Evolutionary conservation across 2,113 vertebrate genomes (phyloP).

Genomic region (Hymenochirus boettgeri): DNA sequence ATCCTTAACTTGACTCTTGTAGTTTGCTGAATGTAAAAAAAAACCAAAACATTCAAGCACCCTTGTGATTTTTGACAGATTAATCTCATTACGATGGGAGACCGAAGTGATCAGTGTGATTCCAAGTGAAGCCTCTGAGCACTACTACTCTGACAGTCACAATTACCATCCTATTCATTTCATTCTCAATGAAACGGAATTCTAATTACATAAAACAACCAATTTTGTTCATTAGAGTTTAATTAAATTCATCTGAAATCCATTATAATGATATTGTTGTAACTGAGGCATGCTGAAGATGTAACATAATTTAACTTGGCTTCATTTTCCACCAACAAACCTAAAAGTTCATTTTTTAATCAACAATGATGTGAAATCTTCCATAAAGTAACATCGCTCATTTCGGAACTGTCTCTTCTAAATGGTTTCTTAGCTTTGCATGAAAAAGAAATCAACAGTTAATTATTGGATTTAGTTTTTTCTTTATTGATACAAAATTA

Average conservation of each 20-base stretch:
- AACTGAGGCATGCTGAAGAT: constrained; percentile 48
- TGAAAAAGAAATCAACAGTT: no score
- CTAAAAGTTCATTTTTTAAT: constrained; percentile 50
- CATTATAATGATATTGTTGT: constrained; percentile 48
- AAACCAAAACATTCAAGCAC: constrained; percentile 16
- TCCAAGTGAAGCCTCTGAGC: constrained; percentile 9
- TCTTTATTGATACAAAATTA: no score
- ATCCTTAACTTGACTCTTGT: no score
- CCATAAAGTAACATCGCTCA: constrained; percentile 38
- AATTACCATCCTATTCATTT: constrained; percentile 49
- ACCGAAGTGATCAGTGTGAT: constrained; percentile 10
- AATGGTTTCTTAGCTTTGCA: background rate
- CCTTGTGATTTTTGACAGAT: constrained; percentile 16
- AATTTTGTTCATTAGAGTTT: constrained; percentile 55
- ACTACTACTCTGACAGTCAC: constrained; percentile 19
- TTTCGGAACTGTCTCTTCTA: background rate
- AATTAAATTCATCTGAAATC: constrained; percentile 59
- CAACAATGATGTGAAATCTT: constrained; percentile 47
- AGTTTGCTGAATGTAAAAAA: background rate
- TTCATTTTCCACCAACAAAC: constrained; percentile 48
- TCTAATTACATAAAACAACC: constrained; percentile 54
- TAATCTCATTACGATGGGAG: constrained; percentile 11
- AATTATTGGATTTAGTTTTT: no score
- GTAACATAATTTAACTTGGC: constrained; percentile 52
- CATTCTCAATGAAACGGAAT: constrained; percentile 45